Conservation (phyloP, 1,140 invertebrate genomes). For the Bombus superbus region DNA sequence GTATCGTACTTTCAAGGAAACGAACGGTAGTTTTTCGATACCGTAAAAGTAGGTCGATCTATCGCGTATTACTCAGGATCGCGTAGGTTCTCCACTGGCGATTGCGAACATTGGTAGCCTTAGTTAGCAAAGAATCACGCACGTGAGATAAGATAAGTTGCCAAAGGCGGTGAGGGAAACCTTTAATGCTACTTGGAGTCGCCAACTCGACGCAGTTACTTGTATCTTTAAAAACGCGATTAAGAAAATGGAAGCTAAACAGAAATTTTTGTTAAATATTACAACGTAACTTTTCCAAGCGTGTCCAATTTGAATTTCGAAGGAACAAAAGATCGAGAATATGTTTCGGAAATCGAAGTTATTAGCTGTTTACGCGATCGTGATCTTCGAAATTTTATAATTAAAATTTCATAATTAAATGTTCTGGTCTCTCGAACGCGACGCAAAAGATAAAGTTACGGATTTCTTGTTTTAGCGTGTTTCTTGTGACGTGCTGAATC, state of each 20-base stretch:
- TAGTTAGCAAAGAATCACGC: neutral
- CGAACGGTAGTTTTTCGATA: neutral
- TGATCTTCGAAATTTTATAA: too few relatives aligned
- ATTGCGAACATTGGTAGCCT: neutral
- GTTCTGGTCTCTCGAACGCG: neutral
- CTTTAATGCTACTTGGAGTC: neutral
- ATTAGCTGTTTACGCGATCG: neutral
- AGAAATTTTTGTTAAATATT: too few relatives aligned
- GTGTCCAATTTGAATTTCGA: neutral
- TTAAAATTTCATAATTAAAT: neutral
- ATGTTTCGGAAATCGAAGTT: too few relatives aligned
- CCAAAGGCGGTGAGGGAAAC: too few relatives aligned
- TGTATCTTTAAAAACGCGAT: too few relatives aligned
- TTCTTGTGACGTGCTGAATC: neutral
- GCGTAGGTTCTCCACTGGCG: neutral
- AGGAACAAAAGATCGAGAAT: neutral
- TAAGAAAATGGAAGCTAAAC: too few relatives aligned
- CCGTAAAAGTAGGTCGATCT: conserved; percentile 7
- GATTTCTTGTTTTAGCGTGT: neutral
- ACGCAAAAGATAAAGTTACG: too few relatives aligned
- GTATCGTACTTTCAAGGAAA: neutral
- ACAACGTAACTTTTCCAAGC: neutral
- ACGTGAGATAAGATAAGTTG: neutral
- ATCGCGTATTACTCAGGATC: neutral
- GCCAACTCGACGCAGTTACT: too few relatives aligned